phyloP scores from a whole-genome alignment of 2,888 invertebrate genomes.

The Andrena bucephala region DNA sequence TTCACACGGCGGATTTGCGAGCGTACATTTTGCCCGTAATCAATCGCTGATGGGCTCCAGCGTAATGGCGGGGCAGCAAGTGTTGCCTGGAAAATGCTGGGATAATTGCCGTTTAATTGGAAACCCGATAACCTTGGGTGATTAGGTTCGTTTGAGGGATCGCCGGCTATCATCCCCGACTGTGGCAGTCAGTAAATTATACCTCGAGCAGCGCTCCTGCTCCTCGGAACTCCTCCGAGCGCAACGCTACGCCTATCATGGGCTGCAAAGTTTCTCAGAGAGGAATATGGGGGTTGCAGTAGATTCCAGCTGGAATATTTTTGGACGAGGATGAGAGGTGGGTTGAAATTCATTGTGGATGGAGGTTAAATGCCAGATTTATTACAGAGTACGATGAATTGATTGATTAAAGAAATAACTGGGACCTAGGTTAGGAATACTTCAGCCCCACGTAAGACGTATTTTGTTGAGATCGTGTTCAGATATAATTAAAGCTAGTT shows the following conservation, averaged over 20 bases:
- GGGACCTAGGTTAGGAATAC: too few relatives aligned
- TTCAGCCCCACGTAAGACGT: too few relatives aligned
- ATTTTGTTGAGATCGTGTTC: too few relatives aligned
- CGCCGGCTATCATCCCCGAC: conserved; percentile 19
- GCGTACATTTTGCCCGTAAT: conserved; percentile 56
- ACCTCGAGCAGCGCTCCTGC: not conserved
- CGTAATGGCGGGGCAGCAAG: conserved; percentile 67
- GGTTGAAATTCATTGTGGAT: too few relatives aligned
- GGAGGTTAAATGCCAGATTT: too few relatives aligned
- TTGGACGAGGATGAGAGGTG: too few relatives aligned
- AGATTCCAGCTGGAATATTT: too few relatives aligned
- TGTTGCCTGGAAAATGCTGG: conserved; percentile 68
- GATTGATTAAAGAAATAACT: too few relatives aligned
- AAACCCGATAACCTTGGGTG: conserved; percentile 69
- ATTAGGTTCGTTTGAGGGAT: conserved; percentile 68
- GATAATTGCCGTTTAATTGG: conserved; percentile 77
- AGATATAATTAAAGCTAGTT: too few relatives aligned
- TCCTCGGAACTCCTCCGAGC: not conserved
- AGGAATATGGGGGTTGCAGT: too few relatives aligned
- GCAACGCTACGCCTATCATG: not conserved
- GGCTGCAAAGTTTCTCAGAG: too few relatives aligned
- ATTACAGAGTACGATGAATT: too few relatives aligned
- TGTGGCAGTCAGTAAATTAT: conserved; percentile 41
- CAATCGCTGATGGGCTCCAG: conserved; percentile 64
- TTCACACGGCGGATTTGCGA: conserved; percentile 23